Conservation (phyloP, 2,888 invertebrate genomes). For the Aleiodes alternator region DNA sequence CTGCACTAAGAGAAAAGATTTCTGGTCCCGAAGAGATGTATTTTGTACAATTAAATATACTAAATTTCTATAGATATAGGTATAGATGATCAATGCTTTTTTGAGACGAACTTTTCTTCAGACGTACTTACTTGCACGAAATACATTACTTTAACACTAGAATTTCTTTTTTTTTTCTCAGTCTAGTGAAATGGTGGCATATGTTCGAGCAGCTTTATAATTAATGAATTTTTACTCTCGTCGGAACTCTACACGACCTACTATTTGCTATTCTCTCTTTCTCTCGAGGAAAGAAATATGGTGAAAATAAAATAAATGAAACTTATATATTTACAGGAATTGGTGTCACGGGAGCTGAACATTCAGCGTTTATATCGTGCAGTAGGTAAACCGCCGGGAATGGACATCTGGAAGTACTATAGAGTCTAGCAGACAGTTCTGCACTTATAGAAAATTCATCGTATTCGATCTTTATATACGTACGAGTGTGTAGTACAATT, state of each 20-base stretch:
- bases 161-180: too few relatives aligned
- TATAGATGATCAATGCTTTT: too few relatives aligned
- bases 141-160: too few relatives aligned
- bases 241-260: constrained; percentile 16
- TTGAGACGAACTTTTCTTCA: too few relatives aligned
- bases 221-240: constrained; percentile 23
- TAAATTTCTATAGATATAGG: too few relatives aligned
- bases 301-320: not conserved
- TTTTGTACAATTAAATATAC: too few relatives aligned
- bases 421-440: constrained; percentile 64
- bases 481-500: constrained; percentile 45
- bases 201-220: not conserved
- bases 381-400: constrained; percentile 57
- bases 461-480: constrained; percentile 67
- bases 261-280: not conserved
- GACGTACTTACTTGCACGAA: too few relatives aligned
- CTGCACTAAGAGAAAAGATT: too few relatives aligned
- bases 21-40: too few relatives aligned
- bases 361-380: constrained; percentile 35
- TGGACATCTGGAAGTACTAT: constrained; percentile 67
- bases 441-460: constrained; percentile 72
- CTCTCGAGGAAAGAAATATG: not conserved
- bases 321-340: constrained; percentile 17
- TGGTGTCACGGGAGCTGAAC: constrained; percentile 39
- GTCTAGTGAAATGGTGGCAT: constrained; percentile 9